phyloP scores from a whole-genome alignment of 2,888 invertebrate genomes.

The Atrina japonica region DNA sequence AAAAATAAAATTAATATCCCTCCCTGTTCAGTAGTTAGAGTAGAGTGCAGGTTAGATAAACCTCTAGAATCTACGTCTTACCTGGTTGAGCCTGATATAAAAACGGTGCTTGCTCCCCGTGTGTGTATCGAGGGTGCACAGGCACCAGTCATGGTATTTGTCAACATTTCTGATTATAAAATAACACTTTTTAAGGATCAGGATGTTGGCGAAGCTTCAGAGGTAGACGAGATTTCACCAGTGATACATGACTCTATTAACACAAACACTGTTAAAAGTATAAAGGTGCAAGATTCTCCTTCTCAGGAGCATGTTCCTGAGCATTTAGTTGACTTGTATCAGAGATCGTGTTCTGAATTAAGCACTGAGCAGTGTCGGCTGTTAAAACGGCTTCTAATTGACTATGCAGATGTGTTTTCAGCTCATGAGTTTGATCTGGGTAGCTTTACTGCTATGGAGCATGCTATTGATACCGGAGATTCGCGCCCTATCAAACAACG shows the following conservation, averaged over 20 bases:
- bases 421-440: slow-evolving; percentile 37
- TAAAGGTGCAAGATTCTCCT: not conserved
- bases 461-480: slow-evolving; percentile 38
- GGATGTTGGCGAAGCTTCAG: slow-evolving; percentile 6
- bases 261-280: not conserved
- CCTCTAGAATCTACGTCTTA: not conserved
- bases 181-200: not conserved
- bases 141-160: not conserved
- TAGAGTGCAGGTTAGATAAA: slow-evolving; percentile 6
- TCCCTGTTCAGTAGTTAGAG: not conserved
- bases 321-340: slow-evolving; percentile 20
- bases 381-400: slow-evolving; percentile 18
- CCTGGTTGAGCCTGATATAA: not conserved
- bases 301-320: not conserved
- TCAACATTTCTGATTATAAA: not conserved
- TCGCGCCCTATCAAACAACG: slow-evolving; percentile 30
- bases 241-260: not conserved
- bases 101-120: slow-evolving; percentile 1
- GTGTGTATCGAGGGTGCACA: not conserved
- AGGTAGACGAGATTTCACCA: not conserved
- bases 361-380: slow-evolving; percentile 1
- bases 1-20: no score
- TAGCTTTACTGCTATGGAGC: slow-evolving; percentile 34
- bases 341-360: slow-evolving; percentile 9
- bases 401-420: slow-evolving; percentile 42